A percentile compares a stretch with the other conserved stretches of the same genome.
Evolutionary conservation across 2,113 vertebrate species (phyloP).

Genomic region (Cyanoderma ruficeps): DNA sequence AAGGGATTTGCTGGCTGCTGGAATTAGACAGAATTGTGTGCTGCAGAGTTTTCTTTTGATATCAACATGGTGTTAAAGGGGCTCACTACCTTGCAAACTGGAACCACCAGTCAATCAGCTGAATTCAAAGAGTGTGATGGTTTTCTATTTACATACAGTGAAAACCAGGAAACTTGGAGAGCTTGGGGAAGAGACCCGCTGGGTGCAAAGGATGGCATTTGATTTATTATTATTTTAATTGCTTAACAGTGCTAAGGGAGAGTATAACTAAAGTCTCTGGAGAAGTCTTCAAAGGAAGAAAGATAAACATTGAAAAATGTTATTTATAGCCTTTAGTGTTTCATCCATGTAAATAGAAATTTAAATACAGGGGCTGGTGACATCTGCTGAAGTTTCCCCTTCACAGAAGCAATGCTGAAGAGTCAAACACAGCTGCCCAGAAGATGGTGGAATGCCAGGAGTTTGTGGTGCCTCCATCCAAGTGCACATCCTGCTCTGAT

Average conservation of each 20-base stretch:
- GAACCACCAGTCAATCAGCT: not conserved
- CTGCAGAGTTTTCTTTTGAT: not conserved
- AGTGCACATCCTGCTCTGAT: not conserved
- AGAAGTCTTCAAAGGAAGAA: constrained; percentile 13
- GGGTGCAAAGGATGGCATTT: not conserved
- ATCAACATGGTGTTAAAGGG: not conserved
- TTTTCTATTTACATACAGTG: not conserved
- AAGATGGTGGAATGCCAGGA: not conserved
- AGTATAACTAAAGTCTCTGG: not conserved
- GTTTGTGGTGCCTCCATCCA: not conserved
- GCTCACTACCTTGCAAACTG: not conserved
- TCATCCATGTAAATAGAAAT: not conserved
- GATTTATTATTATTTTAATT: constrained; percentile 37
- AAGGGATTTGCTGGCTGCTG: constrained; percentile 26
- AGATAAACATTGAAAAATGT: constrained; percentile 8
- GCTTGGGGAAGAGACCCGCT: not conserved
- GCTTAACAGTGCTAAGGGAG: not conserved
- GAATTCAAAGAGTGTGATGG: not conserved
- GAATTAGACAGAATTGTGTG: not conserved
- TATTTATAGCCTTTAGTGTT: not conserved
- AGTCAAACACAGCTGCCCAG: not conserved
- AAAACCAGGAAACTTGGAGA: not conserved
- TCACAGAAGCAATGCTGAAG: not conserved
- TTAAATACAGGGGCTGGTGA: not conserved
- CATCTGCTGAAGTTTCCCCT: not conserved